phyloP scores from a whole-genome alignment of 2,797 vertebrate genomes.

The Apodemus agrarius region DNA sequence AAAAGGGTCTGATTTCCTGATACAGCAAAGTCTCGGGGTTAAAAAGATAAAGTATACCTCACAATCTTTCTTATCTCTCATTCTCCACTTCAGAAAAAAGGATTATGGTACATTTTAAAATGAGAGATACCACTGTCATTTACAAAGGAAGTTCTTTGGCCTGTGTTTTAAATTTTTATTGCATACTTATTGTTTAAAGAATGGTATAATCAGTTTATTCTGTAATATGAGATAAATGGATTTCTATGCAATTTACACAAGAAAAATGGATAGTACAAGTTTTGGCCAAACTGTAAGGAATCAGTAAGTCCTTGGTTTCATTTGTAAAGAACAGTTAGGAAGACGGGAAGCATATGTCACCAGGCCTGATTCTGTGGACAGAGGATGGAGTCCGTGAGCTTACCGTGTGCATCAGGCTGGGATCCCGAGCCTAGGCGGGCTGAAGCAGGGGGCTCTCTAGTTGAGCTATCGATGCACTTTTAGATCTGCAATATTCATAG shows the following conservation, averaged over 20 bases:
- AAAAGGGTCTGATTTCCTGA: slow-evolving; percentile 20
- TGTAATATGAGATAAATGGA: slow-evolving; percentile 28
- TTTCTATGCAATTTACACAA: slow-evolving; percentile 57
- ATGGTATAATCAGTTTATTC: background rate
- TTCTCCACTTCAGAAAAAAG: slow-evolving; percentile 19
- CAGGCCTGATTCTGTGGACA: background rate
- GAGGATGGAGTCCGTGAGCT: background rate
- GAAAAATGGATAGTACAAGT: background rate
- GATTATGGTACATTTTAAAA: slow-evolving; percentile 28
- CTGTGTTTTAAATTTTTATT: slow-evolving; percentile 7
- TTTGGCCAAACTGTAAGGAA: background rate
- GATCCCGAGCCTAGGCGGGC: accelerated
- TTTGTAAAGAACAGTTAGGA: background rate
- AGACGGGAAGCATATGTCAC: background rate
- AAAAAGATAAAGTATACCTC: slow-evolving; percentile 46
- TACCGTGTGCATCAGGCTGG: background rate
- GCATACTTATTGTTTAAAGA: background rate
- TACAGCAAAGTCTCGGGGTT: background rate
- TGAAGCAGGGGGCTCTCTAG: background rate
- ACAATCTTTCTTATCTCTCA: slow-evolving; percentile 37
- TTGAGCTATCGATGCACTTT: background rate
- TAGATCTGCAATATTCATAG: background rate
- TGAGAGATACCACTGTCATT: background rate
- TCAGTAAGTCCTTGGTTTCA: background rate
- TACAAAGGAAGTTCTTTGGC: slow-evolving; percentile 13